phyloP scores from a whole-genome alignment of 2,888 invertebrate species.

The Unio delphinus region DNA sequence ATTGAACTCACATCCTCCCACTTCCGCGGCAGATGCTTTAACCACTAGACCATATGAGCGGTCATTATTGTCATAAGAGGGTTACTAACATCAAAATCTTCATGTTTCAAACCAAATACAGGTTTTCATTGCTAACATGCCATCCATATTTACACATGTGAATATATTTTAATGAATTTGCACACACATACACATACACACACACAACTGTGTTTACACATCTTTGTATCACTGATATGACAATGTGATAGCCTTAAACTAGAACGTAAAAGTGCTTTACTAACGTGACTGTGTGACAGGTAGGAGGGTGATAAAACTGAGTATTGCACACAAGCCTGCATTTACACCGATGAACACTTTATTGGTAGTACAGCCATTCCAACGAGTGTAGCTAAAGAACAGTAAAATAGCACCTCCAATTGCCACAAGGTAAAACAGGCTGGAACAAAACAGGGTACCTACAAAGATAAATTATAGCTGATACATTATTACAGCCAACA shows the following conservation, averaged over 20 bases:
- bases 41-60: no score
- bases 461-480: constrained; percentile 19
- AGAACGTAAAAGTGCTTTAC: constrained; percentile 19
- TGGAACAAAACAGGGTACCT: constrained; percentile 66
- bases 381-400: constrained; percentile 67
- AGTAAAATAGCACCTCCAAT: constrained; percentile 65
- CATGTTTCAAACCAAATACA: no score
- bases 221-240: background rate
- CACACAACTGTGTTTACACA: background rate
- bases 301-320: constrained; percentile 68
- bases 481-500: background rate
- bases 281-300: constrained; percentile 69
- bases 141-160: no score
- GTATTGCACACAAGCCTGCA: constrained; percentile 68
- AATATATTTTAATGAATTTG: no score
- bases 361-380: constrained; percentile 68
- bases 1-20: no score
- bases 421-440: constrained; percentile 63
- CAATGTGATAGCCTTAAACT: background rate
- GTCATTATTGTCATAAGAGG: no score
- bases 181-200: no score
- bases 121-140: no score
- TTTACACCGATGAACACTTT: constrained; percentile 72
- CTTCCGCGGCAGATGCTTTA: no score
- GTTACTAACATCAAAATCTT: no score